These are phyloP conservation scores for Diceros bicornis DNA, from an alignment of 2,797 vertebrate genomes.

Conservation along the genomic window DNA sequence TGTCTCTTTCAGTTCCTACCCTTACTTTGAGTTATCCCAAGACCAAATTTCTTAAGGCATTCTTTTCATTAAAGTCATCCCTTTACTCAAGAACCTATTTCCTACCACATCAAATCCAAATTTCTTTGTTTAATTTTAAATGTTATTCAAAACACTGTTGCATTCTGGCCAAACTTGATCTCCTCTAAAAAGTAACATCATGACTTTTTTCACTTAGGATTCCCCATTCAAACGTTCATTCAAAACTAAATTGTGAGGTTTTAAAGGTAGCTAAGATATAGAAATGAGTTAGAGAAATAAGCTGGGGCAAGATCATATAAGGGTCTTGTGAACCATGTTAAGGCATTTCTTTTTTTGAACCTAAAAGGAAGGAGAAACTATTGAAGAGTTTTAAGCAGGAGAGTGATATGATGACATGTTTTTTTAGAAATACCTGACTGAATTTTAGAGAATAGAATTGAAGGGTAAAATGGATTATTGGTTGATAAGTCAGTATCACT, in stretches of 20 bases:
- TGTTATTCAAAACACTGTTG: background rate
- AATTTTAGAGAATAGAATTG: constrained; percentile 45
- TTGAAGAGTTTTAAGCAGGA: constrained; percentile 42
- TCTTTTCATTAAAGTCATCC: background rate
- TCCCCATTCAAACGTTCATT: background rate
- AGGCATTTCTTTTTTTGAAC: background rate
- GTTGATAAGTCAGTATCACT: background rate
- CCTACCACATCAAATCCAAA: constrained; percentile 1
- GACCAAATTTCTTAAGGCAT: background rate
- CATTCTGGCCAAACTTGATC: constrained; percentile 20
- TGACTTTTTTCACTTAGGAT: background rate
- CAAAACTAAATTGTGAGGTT: background rate
- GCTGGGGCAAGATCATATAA: constrained; percentile 21
- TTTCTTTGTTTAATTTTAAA: constrained; percentile 37
- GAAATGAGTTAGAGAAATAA: constrained; percentile 59
- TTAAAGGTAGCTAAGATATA: background rate
- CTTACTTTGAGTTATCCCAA: background rate
- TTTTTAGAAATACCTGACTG: constrained; percentile 16
- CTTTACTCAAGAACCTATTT: constrained; percentile 14
- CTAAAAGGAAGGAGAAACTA: constrained; percentile 61
- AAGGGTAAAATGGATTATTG: constrained; percentile 6
- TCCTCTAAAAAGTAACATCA: background rate
- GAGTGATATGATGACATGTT: background rate
- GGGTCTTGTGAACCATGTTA: constrained; percentile 18
- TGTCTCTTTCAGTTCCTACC: background rate